phyloP scores from a whole-genome alignment of 2,888 invertebrate genomes.

The Gasteruption jaculator region DNA sequence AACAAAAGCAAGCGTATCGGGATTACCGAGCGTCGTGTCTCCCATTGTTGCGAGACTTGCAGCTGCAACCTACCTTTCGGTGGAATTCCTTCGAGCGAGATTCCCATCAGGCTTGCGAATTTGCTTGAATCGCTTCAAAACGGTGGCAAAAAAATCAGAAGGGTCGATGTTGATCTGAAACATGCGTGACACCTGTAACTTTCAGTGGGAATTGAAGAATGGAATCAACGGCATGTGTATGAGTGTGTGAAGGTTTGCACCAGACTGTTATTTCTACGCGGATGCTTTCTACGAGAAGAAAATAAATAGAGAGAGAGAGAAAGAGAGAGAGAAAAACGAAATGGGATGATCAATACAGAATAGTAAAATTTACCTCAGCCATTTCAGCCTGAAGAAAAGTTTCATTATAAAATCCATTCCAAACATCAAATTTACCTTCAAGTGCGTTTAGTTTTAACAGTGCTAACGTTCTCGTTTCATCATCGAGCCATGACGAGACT shows the following conservation, averaged over 20 bases:
- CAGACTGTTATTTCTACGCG: not conserved
- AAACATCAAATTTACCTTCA: constrained; percentile 51
- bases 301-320: not conserved
- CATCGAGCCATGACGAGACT: constrained; percentile 51
- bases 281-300: not conserved
- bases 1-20: constrained; percentile 1
- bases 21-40: not conserved
- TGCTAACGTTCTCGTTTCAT: constrained; percentile 48
- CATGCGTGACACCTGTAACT: not conserved
- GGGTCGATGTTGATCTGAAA: constrained; percentile 45
- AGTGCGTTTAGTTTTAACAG: constrained; percentile 49
- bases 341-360: constrained; percentile 5
- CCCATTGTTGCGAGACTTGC: not conserved
- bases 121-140: constrained; percentile 47
- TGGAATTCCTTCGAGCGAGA: constrained; percentile 34
- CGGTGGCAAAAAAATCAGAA: constrained; percentile 51
- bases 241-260: not conserved
- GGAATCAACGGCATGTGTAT: constrained; percentile 4
- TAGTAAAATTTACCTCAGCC: constrained; percentile 35
- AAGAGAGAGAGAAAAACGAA: constrained; percentile 1
- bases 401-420: constrained; percentile 47
- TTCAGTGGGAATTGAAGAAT: constrained; percentile 1
- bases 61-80: constrained; percentile 36
- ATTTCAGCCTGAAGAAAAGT: constrained; percentile 40
- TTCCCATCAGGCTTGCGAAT: constrained; percentile 39